Percentiles rank a stretch among this genome's conserved stretches.
Conservation (phyloP, 2,797 vertebrate genomes). For the Argentina silus region DNA sequence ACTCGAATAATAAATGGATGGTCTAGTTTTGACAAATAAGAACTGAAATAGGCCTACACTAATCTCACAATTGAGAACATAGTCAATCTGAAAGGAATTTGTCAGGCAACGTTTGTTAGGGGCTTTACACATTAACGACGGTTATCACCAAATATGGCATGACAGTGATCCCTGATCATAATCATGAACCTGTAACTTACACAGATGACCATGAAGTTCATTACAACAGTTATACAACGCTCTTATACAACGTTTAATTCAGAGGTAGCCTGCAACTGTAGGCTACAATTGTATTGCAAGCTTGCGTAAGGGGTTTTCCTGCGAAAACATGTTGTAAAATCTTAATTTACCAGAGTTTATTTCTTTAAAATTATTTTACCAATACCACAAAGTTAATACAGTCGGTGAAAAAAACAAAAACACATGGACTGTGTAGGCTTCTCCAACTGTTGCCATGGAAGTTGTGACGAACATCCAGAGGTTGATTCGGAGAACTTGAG, state of each 20-base stretch:
- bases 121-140: too few species aligned
- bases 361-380: neutral
- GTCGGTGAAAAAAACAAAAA: neutral
- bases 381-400: neutral
- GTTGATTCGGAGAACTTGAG: conserved; percentile 11
- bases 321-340: neutral
- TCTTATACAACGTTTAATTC: too few species aligned
- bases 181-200: neutral
- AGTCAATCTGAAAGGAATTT: neutral
- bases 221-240: too few species aligned
- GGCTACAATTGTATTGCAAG: neutral
- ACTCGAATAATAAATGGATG: too few species aligned
- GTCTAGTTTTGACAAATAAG: too few species aligned
- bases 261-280: too few species aligned
- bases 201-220: neutral
- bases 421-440: neutral
- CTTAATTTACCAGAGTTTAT: neutral
- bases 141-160: neutral
- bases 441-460: conserved; percentile 13
- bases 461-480: conserved; percentile 1
- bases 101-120: neutral
- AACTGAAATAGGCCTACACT: too few species aligned
- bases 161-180: neutral
- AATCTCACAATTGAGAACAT: neutral
- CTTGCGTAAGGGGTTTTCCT: neutral